Evolutionary conservation across 2,113 vertebrate species (phyloP), one percentile per base, ranked within the genome.

Genomic region (Cardinalis cardinalis): DNA sequence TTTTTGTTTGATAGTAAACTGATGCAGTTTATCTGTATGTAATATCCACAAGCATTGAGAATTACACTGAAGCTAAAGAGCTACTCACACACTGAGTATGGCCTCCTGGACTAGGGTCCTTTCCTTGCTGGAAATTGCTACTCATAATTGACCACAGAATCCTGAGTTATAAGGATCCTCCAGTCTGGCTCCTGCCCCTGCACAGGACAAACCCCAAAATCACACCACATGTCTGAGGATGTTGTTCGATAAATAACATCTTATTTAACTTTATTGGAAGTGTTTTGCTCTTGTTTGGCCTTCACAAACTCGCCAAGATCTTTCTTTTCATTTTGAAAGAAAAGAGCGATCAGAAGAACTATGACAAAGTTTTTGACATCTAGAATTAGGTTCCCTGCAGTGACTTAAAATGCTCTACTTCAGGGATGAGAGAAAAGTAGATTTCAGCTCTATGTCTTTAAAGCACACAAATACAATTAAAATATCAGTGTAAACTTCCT

Each of bases 181-280:
- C 3, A 29, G 14, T 34, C 20, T 16, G 40, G 2, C 20, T 40
- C 14, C 46, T 88, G 17, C 5, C n/a, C 19, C 29, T 23, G 17
- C 25, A 31, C 16, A 40, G 9, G 29, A 46, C 6, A 34, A 81
- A 29, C 20, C 20, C 19, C 20, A n/a, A 48, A 58, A 73, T 66
- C n/a, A n/a, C 23, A 58, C 24, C 10, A 8, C 12, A 2, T 59
- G 8, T 73, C 38, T 73, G 43, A 87, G 32, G n/a, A 65, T 19
- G 5, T n/a, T 29, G 12, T 13, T 28, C 0, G 0, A 59, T 29
- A 65, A 51, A 38, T 51, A 51, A 6, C 3, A 32, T 51, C 6
- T 63, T 44, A 41, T 63, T 84, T 71, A 36, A 31, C 7, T 78
- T 89, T 1, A 16, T 14, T 68, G 23, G 10, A 72, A 72, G 7